A percentile compares a stretch with the other conserved stretches of the same genome.
Conservation (phyloP, 2,797 vertebrate genomes). For the Amblyraja radiata region DNA sequence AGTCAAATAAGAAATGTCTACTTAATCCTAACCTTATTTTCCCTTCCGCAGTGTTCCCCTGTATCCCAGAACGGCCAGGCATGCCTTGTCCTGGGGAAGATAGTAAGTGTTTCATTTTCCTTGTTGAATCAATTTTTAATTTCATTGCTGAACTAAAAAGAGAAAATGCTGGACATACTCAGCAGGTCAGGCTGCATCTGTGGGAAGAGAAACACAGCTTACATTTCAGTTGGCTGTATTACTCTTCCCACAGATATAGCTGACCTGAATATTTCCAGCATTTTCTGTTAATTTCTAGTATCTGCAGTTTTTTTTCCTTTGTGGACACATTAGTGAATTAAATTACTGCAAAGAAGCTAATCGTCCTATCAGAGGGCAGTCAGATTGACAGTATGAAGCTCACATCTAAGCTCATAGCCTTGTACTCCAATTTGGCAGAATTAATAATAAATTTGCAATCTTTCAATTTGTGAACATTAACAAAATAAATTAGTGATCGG, state of each 20-base stretch:
- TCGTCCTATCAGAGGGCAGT: background rate
- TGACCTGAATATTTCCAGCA: too few relatives aligned
- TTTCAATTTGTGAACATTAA: background rate
- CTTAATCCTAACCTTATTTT: conserved; percentile 35
- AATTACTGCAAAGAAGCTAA: background rate
- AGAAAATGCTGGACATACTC: too few relatives aligned
- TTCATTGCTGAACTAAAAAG: background rate
- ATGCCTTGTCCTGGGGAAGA: conserved; percentile 98
- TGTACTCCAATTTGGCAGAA: background rate
- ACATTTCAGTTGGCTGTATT: too few relatives aligned
- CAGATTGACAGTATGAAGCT: background rate
- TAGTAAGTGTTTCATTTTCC: conserved; percentile 69
- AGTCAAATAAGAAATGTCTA: background rate
- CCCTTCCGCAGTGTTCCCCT: conserved; percentile 78
- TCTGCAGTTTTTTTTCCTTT: background rate
- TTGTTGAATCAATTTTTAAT: background rate
- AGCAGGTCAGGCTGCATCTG: too few relatives aligned
- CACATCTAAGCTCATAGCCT: background rate
- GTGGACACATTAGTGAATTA: background rate
- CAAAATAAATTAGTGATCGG: background rate
- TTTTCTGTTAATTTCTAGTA: too few relatives aligned
- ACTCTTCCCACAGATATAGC: too few relatives aligned
- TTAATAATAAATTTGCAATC: background rate
- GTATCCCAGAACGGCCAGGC: conserved; percentile 88
- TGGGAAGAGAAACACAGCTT: too few relatives aligned